Base-by-base conservation (phyloP, 2,888 invertebrate species). In the Dicyrtomina minuta region DNA sequence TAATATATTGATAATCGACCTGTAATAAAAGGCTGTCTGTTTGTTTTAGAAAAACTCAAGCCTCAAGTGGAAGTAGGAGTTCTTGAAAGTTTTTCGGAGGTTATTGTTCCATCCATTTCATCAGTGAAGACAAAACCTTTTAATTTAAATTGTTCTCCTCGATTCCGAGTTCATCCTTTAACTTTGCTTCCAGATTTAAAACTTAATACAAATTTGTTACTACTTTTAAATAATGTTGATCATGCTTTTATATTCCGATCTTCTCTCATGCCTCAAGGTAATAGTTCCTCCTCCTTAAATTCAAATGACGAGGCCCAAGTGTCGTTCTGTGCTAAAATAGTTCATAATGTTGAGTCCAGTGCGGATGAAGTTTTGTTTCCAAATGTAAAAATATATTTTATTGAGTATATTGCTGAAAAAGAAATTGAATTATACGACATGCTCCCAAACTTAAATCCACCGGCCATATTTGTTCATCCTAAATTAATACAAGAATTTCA, bases 51-150 rank as follows among this genome's bases (percentile, higher is more conserved):
- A 64, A 66, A 72, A 56, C 10, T 79, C 2, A 71, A 73, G 41
- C 78, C 79, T n/a, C 53, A 66, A 17, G 66, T 60, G 39, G 70
- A 70, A 49, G 70, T 73, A 59, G 79, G 80, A 27, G 68, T 75
- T 26, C 68, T 81, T 15, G 76, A 75, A 27, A 43, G 71, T 12
- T 71, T 74, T n/a, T 79, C 80, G 4, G 80, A 80, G 71, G 72
- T 80, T 17, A 72, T 78, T n/a, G 73, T 80, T 26, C 75, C 75
- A 12, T 69, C 75, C 22, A 49, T 61, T 2, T 51, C 62, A 13
- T 62, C 76, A 8, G 12, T 68, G 13, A 59, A 13, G 15, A 27
- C 66, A 74, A 24, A 77, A 75, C 60, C 76, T 75, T 6, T 41
- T 74, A 8, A 27, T 56, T 17, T 13, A 13, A 51, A 64, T 17